Evolutionary conservation across 2,797 vertebrate species (phyloP), one percentile per base, ranked within the genome.

Genomic region (Trachurus trachurus): DNA sequence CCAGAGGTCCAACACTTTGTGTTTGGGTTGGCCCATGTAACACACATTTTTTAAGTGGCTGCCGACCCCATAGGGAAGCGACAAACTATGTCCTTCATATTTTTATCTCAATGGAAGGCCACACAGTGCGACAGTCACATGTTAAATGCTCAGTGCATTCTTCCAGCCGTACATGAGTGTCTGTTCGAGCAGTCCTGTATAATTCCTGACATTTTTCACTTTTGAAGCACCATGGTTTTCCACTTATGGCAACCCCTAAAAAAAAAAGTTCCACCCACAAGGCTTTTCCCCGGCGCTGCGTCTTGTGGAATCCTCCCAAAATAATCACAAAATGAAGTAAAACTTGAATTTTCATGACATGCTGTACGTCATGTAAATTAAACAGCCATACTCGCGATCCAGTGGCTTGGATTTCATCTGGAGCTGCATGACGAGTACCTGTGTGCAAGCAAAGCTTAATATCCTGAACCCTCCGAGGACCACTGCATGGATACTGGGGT

Each of bases 371-470:
- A 84, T 75, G 81, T 56, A 77, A 69, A 80, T 63, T n/a, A 49
- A 74, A 65, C 58, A 5, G 21, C 29, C 60, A 5, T 2, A 22
- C 67, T 52, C 61, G 87, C 76, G 74, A 42, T 71, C 71, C 74
- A 0, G 54, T 3, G 76, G 77, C 66, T 88, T 37, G 63, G 75
- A 42, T 87, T 83, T 79, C 79, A 77, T 39, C 45, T 13, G 9
- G 42, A 8, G 47, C 71, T 6, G 19, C 78, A 57, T 52, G 83
- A 83, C 22, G 70, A 75, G 63, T 87, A 89, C 82, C 88, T 93
- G 82, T 16, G 73, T 21, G 57, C 42, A 17, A 66, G 63, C 26
- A 2, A 57, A 74, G 60, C 47, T 72, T 44, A 58, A 78, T 57
- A 68, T 71, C 74, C 69, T 2, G 1, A 76, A 71, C 31, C 78